These are phyloP conservation scores for Orthosia gracilis DNA, from an alignment of 2,888 invertebrate species.

Conservation along the genomic window DNA sequence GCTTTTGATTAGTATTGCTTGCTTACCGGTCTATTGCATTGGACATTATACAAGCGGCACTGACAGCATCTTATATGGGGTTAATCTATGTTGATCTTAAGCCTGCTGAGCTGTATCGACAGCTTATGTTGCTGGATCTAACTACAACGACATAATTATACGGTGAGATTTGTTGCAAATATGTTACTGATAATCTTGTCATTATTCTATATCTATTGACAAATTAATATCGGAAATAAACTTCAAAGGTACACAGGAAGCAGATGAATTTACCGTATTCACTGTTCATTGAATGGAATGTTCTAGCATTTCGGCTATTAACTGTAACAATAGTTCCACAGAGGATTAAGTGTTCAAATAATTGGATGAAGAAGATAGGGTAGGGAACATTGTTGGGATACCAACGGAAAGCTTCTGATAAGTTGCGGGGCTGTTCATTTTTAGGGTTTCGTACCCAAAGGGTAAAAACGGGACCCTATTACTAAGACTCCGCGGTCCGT, in stretches of 20 bases:
- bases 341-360: slow-evolving; percentile 45
- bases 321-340: slow-evolving; percentile 37
- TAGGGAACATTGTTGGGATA: neutral
- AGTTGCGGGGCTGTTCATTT: neutral
- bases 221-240: slow-evolving; percentile 25
- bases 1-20: slow-evolving; percentile 17
- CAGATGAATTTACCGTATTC: slow-evolving; percentile 10
- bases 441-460: too few species aligned
- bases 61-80: slow-evolving; percentile 16
- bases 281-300: slow-evolving; percentile 42
- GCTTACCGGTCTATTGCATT: slow-evolving; percentile 30
- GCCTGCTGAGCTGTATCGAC: slow-evolving; percentile 3
- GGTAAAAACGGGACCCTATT: too few species aligned
- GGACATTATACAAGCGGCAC: slow-evolving; percentile 34
- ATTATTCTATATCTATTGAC: slow-evolving; percentile 1
- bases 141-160: neutral
- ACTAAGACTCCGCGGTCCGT: too few species aligned
- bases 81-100: slow-evolving; percentile 31
- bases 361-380: slow-evolving; percentile 30
- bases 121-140: slow-evolving; percentile 18
- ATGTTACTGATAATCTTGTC: slow-evolving; percentile 10
- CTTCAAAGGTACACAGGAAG: slow-evolving; percentile 5
- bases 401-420: neutral
- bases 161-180: slow-evolving; percentile 7
- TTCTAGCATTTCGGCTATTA: slow-evolving; percentile 36